Base-by-base conservation (phyloP, 2,797 vertebrate species). In the Numenius phaeopus region DNA sequence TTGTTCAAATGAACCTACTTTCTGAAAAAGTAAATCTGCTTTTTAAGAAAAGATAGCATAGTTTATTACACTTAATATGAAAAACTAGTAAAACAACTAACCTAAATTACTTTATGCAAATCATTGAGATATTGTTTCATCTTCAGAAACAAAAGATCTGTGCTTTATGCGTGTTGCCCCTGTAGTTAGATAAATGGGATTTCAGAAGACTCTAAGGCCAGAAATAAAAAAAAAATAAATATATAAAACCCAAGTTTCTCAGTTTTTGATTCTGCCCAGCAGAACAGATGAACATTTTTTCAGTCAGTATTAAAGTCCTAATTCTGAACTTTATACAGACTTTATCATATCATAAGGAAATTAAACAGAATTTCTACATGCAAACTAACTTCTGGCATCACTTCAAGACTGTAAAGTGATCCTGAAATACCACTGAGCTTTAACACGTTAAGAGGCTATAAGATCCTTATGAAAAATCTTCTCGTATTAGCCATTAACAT, bases 101-200 rank as follows among this genome's bases (percentile, higher is more conserved):
- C 83, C 47, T 87, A 92, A 95, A 83, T 37, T 67, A 62, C 21
- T 19, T 55, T 90, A 90, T 73, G 70, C 77, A 92, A 93, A 87
- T 85, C 52, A 92, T 0, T 62, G 47, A 90, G 71, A 82, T 90
- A 87, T 1, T 62, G 39, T 82, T 92, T 92, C 71, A 52, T 89
- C 47, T 90, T 79, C 87, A 90, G 78, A 95, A 95, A 87, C 29
- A 55, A 93, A 92, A 92, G 66, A 82, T 82, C 44, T 83, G 83
- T 86, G 76, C 91, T 93, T 86, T 89, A 62, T 34, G 32, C 1
- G 0, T 39, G 72, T 64, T 80, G 65, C 54, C 84, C 84, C 77
- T 42, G n/a, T 75, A 34, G 55, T 66, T 82, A 87, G 49, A 66
- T 54, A 95, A 86, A 83, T 49, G 42, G 19, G 70, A 81, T 90